Percentiles rank a stretch among this genome's conserved stretches.
phyloP scores from a whole-genome alignment of 2,797 vertebrate genomes.

The Periparus ater region DNA sequence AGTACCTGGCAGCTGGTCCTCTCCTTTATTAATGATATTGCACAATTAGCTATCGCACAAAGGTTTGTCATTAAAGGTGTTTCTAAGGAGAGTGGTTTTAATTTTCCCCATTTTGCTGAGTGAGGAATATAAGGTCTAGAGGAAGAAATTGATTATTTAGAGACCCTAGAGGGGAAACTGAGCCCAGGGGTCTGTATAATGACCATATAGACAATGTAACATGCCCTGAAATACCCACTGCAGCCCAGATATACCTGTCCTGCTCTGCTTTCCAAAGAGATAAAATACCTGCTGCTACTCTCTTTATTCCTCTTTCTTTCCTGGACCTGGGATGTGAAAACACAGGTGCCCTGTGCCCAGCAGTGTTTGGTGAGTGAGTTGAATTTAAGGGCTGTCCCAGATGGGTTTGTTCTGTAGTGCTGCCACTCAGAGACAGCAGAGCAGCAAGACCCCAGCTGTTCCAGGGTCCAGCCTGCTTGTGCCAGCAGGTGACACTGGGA shows the following conservation, averaged over 20 bases:
- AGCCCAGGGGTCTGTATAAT: background rate
- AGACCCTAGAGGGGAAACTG: background rate
- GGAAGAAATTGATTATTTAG: conserved; percentile 31
- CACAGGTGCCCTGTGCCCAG: background rate
- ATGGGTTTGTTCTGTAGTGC: fast-evolving
- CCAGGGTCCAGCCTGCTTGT: background rate
- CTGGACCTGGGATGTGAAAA: background rate
- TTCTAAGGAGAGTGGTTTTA: background rate
- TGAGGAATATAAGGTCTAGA: conserved; percentile 1
- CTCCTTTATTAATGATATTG: background rate
- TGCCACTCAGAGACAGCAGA: background rate
- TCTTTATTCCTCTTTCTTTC: background rate
- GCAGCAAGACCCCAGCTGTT: background rate
- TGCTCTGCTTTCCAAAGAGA: background rate
- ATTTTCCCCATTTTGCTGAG: background rate
- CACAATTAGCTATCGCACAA: background rate
- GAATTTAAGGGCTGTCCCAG: background rate
- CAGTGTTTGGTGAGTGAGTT: background rate
- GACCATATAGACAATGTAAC: background rate
- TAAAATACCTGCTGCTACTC: background rate
- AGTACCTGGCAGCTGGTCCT: background rate
- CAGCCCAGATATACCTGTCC: background rate
- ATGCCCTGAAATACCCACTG: background rate
- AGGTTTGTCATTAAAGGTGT: background rate
- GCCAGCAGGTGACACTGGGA: background rate